Percentiles rank a stretch among this genome's conserved stretches.
Evolutionary conservation across 2,797 vertebrate species (phyloP).

Genomic region (Dermochelys coriacea): DNA sequence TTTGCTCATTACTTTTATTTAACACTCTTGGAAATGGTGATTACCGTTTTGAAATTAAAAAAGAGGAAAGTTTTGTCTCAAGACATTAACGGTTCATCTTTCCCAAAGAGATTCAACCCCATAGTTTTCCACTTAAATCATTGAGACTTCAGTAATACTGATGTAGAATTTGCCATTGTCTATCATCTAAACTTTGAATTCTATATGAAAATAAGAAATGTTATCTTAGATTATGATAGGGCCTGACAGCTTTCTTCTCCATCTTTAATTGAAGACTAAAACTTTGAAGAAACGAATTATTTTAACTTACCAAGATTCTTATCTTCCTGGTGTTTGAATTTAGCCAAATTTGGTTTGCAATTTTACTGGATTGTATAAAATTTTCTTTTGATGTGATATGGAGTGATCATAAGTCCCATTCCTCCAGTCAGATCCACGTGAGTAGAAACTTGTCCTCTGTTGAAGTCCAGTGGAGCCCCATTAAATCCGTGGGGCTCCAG

Average conservation of each 20-base stretch:
- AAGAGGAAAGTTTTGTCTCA: background rate
- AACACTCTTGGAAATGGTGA: background rate
- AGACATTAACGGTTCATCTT: background rate
- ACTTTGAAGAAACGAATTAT: background rate
- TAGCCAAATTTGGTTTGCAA: background rate
- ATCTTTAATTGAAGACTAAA: background rate
- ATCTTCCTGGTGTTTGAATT: background rate
- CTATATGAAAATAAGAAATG: background rate
- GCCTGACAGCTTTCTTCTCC: background rate
- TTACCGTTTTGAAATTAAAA: background rate
- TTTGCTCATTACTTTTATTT: background rate
- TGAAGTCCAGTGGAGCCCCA: background rate
- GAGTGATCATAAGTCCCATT: background rate
- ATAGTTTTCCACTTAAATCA: background rate
- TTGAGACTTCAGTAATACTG: background rate
- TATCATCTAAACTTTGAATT: fast-evolving
- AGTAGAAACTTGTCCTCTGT: background rate
- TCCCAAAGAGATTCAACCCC: background rate
- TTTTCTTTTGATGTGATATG: background rate
- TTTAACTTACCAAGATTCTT: background rate
- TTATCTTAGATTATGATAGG: background rate
- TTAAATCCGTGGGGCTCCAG: background rate
- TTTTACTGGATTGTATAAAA: background rate
- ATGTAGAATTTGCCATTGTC: background rate
- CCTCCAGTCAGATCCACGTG: background rate